phyloP scores from a whole-genome alignment of 2,888 invertebrate genomes.

The Cylindroiulus punctatus region DNA sequence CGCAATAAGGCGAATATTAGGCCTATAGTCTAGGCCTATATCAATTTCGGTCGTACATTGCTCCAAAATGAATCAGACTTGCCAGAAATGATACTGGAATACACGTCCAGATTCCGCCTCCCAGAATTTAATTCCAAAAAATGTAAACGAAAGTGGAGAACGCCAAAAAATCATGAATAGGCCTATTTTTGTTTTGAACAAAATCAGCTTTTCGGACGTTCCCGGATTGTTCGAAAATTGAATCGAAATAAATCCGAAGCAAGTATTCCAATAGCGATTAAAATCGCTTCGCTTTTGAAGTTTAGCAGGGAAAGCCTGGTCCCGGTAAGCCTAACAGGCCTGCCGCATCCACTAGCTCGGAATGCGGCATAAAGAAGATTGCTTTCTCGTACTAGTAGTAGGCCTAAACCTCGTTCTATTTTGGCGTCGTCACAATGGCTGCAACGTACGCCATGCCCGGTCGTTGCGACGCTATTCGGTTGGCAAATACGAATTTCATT shows the following conservation, averaged over 20 bases:
- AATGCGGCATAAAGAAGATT: background rate
- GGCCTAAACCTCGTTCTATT: slow-evolving; percentile 3
- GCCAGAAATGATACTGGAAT: background rate
- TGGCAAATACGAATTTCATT: background rate
- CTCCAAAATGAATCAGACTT: background rate
- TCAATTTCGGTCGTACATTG: too few species aligned
- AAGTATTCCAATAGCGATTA: background rate
- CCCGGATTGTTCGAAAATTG: background rate
- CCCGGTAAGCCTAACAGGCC: background rate
- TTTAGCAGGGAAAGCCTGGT: background rate
- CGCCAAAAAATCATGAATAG: background rate
- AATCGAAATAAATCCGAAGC: background rate
- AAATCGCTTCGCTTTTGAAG: background rate
- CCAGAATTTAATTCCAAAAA: background rate
- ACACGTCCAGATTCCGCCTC: background rate
- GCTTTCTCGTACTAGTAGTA: background rate
- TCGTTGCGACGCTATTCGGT: background rate
- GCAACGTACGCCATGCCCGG: background rate
- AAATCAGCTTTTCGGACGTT: background rate
- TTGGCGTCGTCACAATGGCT: slow-evolving; percentile 16
- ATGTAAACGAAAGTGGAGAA: background rate
- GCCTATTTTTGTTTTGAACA: background rate
- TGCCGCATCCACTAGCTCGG: slow-evolving; percentile 11
- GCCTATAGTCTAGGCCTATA: background rate
- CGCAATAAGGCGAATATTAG: background rate